Percentiles rank a stretch among this genome's conserved stretches.
These are phyloP conservation scores for Lepidocyrtinus sp. DNA, from an alignment of 2,888 invertebrate species.

Conservation along the genomic window DNA sequence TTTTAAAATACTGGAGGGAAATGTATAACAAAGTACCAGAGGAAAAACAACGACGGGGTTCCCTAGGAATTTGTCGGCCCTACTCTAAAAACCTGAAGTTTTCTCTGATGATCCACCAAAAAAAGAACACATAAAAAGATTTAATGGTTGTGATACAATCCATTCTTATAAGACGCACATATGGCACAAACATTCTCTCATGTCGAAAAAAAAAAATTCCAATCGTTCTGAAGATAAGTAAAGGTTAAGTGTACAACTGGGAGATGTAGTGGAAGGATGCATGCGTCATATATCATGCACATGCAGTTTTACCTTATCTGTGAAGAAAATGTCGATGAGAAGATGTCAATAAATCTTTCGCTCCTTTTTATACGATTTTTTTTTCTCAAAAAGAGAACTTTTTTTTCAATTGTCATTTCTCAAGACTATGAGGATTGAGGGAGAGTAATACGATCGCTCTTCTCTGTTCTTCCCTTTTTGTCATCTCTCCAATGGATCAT, in stretches of 20 bases:
- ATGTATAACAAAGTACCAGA: not conserved
- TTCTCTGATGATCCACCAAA: slow-evolving; percentile 35
- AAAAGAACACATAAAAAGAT: slow-evolving; percentile 33
- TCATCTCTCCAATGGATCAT: slow-evolving; percentile 18
- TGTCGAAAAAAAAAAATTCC: slow-evolving; percentile 5
- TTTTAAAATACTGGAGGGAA: not conserved
- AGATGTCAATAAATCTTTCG: slow-evolving; percentile 62
- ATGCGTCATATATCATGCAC: slow-evolving; percentile 53
- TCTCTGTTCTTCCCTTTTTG: slow-evolving; percentile 9
- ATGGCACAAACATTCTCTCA: slow-evolving; percentile 18
- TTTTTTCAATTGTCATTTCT: slow-evolving; percentile 12
- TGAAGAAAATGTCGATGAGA: slow-evolving; percentile 62
- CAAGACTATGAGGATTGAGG: too few species aligned
- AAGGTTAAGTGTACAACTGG: slow-evolving; percentile 3
- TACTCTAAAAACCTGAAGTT: slow-evolving; percentile 25
- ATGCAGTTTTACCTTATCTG: slow-evolving; percentile 51
- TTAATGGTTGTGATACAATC: slow-evolving; percentile 15
- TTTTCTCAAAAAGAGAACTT: not conserved
- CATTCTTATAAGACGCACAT: not conserved
- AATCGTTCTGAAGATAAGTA: slow-evolving; percentile 6
- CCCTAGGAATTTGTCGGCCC: slow-evolving; percentile 58
- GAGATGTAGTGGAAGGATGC: not conserved
- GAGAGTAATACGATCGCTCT: slow-evolving; percentile 19
- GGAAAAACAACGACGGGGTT: slow-evolving; percentile 49
- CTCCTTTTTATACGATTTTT: slow-evolving; percentile 34